A percentile compares a stretch with the other conserved stretches of the same genome.
Evolutionary conservation across 1,140 invertebrate species (phyloP).

Genomic region (Macrobrachium rosenbergii): DNA sequence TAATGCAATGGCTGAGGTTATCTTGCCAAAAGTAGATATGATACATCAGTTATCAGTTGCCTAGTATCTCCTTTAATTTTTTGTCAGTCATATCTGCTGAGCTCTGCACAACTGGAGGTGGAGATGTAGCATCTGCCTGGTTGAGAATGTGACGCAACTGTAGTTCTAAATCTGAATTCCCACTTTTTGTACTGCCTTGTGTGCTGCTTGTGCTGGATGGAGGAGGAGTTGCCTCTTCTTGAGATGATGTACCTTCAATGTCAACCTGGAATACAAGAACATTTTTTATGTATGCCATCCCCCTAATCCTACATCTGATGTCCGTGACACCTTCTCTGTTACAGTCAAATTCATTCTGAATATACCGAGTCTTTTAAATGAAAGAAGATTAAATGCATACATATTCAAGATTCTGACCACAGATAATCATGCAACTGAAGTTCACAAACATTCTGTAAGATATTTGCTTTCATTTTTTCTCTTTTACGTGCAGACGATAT

Average conservation of each 20-base stretch:
- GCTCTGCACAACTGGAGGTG: conserved; percentile 28
- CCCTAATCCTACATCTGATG: not conserved
- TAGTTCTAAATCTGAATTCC: conserved; percentile 29
- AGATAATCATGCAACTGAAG: too few relatives aligned
- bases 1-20: not conserved
- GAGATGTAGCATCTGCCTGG: conserved; percentile 44
- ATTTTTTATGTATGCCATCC: too few relatives aligned
- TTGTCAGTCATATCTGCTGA: conserved; percentile 46
- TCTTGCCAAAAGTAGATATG: not conserved
- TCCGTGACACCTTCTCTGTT: too few relatives aligned
- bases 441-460: too few relatives aligned
- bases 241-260: conserved; percentile 58
- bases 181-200: not conserved
- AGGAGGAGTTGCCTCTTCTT: conserved; percentile 41
- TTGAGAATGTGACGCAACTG: conserved; percentile 49
- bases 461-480: too few relatives aligned
- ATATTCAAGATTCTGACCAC: not conserved
- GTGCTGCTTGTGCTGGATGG: conserved; percentile 9
- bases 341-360: too few relatives aligned
- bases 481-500: too few relatives aligned
- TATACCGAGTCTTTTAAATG: too few relatives aligned
- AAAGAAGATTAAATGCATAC: not conserved
- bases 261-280: conserved; percentile 50
- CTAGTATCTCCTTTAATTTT: conserved; percentile 54
- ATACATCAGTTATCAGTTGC: conserved; percentile 21